A percentile compares a stretch with the other conserved stretches of the same genome.
Evolutionary conservation across 2,113 vertebrate genomes (phyloP).

Genomic region (Oncorhynchus gorbuscha): DNA sequence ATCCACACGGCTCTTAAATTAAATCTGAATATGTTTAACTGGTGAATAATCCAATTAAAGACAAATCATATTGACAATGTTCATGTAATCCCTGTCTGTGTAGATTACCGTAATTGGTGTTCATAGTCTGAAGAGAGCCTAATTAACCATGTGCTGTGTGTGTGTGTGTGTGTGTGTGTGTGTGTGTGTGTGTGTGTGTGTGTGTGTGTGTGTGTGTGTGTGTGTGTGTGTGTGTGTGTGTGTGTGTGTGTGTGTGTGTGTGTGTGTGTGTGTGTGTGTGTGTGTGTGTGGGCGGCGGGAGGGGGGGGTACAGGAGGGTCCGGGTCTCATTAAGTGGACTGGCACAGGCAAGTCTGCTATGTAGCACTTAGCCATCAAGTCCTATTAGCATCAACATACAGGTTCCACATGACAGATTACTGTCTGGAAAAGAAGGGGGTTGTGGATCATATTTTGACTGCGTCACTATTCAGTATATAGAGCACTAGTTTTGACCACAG

Average conservation of each 20-base stretch:
- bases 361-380: background rate
- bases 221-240: too few relatives aligned
- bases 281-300: too few relatives aligned
- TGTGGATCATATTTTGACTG: background rate
- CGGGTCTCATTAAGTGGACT: constrained; percentile 10
- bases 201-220: too few relatives aligned
- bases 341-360: constrained; percentile 3
- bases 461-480: too few relatives aligned
- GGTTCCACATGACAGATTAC: background rate
- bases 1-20: background rate
- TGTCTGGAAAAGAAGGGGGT: background rate
- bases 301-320: background rate
- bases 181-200: too few relatives aligned
- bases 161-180: too few relatives aligned
- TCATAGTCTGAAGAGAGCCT: constrained; percentile 1
- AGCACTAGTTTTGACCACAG: too few relatives aligned
- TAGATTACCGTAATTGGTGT: constrained; percentile 31
- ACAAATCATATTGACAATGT: constrained; percentile 25
- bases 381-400: background rate
- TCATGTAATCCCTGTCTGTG: constrained; percentile 9
- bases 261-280: too few relatives aligned
- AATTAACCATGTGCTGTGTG: too few relatives aligned
- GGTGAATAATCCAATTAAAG: constrained; percentile 19
- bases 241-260: too few relatives aligned
- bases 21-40: constrained; percentile 15